Conservation (phyloP, 1,140 invertebrate species). For the Brachionus rubens region DNA sequence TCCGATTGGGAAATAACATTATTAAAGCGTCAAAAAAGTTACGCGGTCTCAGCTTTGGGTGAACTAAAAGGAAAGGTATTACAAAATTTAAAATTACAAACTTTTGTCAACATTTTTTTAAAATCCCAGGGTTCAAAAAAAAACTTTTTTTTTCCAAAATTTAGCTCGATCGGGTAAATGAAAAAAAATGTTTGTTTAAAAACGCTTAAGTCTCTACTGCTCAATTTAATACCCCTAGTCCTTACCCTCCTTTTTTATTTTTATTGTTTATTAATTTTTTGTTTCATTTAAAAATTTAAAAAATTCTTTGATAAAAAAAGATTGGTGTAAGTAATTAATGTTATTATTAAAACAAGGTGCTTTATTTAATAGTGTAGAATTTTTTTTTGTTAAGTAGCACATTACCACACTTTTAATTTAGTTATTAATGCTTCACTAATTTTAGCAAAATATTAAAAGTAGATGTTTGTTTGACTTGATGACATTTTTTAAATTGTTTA, state of each 20-base stretch:
- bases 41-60: conserved; percentile 15
- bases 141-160: neutral
- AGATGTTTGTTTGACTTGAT: too few relatives aligned
- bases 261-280: neutral
- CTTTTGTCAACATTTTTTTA: neutral
- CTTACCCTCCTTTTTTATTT: neutral
- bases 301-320: conserved; percentile 4
- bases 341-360: conserved; percentile 47
- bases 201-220: neutral
- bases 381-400: neutral
- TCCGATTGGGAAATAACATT: conserved; percentile 38
- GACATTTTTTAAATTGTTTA: neutral
- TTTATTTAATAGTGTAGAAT: neutral
- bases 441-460: too few relatives aligned
- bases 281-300: neutral
- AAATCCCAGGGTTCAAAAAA: neutral
- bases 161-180: too few relatives aligned
- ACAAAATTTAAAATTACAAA: neutral
- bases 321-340: conserved; percentile 41
- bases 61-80: conserved; percentile 43
- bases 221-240: neutral
- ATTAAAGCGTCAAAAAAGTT: conserved; percentile 39
- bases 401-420: too few relatives aligned
- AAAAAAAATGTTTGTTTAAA: neutral
- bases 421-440: too few relatives aligned